Conservation (phyloP, 2,113 vertebrate genomes). For the Polyodon spathula region DNA sequence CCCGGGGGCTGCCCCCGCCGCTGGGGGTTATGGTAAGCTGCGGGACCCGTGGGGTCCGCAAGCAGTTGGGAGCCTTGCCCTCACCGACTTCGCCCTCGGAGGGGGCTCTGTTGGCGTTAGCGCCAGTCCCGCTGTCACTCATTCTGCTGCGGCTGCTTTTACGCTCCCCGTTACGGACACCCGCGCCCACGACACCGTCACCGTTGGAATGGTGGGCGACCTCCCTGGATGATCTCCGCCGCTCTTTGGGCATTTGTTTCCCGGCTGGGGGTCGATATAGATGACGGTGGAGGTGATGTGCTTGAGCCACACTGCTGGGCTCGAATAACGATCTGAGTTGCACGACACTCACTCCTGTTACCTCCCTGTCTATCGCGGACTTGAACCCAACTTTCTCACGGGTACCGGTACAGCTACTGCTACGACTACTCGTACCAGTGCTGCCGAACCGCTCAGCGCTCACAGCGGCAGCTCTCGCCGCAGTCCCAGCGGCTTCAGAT, state of each 20-base stretch:
- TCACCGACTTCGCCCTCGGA: too few relatives aligned
- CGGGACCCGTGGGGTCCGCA: conserved; percentile 59
- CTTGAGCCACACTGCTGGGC: conserved; percentile 40
- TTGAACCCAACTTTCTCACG: not conserved
- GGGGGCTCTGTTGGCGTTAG: too few relatives aligned
- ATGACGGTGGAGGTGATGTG: not conserved
- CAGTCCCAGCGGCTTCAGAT: too few relatives aligned
- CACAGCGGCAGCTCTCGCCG: too few relatives aligned
- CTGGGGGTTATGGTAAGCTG: conserved; percentile 88
- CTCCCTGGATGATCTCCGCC: conserved; percentile 46
- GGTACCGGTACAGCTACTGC: not conserved
- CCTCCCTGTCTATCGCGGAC: not conserved
- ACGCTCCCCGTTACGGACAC: too few relatives aligned
- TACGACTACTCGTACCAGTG: not conserved
- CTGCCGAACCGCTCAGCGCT: too few relatives aligned
- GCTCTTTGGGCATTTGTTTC: conserved; percentile 50
- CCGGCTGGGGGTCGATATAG: not conserved
- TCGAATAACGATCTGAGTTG: conserved; percentile 62
- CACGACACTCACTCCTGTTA: conserved; percentile 42
- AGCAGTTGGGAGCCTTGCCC: conserved; percentile 30
- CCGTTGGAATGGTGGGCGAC: conserved; percentile 21
- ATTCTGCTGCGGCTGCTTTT: too few relatives aligned
- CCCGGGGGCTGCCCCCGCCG: conserved; percentile 55
- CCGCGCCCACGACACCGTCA: too few relatives aligned
- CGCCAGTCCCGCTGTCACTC: too few relatives aligned